phyloP scores from a whole-genome alignment of 1,140 invertebrate species.

The Bombus superbus region DNA sequence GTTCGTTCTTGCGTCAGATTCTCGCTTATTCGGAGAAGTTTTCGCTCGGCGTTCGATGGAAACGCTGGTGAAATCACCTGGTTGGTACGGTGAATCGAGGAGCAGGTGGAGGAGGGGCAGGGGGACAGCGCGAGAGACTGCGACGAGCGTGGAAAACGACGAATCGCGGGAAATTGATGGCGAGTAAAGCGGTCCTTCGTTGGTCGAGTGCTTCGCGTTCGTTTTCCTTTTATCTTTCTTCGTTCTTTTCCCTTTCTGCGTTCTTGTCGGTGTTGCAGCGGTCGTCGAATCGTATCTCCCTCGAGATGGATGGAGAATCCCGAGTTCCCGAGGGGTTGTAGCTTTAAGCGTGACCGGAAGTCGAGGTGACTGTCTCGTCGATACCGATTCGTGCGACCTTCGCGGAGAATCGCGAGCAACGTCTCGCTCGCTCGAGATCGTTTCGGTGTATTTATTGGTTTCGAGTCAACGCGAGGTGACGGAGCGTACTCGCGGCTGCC shows the following conservation, averaged over 20 bases:
- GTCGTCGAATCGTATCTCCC: too few relatives aligned
- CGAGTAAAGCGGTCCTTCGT: neutral
- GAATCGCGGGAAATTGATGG: neutral
- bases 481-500: too few relatives aligned
- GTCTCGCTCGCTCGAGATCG: neutral
- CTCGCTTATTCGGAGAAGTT: conserved; percentile 4
- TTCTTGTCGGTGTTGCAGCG: neutral
- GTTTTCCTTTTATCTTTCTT: neutral
- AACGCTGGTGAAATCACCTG: conserved; percentile 23
- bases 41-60: neutral
- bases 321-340: conserved; percentile 21
- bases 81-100: neutral
- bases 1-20: conserved; percentile 35
- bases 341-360: conserved; percentile 30
- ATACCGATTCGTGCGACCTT: too few relatives aligned
- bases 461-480: neutral
- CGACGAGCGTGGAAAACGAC: conserved; percentile 20
- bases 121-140: conserved; percentile 35
- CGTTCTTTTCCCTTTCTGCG: neutral
- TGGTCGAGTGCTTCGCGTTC: neutral
- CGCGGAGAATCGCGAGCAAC: neutral
- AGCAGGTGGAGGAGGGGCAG: neutral
- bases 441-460: neutral
- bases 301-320: neutral
- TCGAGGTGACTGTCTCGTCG: neutral